phyloP scores from a whole-genome alignment of 2,888 invertebrate genomes.

The Augochlorella aurata region DNA sequence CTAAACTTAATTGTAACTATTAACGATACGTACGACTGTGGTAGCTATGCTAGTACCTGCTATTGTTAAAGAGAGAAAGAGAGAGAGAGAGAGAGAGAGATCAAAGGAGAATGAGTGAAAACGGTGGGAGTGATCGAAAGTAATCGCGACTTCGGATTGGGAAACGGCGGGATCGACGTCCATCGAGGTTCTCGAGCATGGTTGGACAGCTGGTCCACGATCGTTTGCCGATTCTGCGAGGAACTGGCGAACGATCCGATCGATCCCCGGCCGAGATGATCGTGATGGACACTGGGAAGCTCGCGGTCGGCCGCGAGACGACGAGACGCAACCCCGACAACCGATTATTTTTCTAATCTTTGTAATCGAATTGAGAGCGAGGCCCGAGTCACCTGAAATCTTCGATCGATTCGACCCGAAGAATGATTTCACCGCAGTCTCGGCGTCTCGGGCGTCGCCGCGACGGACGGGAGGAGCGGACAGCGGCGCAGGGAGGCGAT shows the following conservation, averaged over 20 bases:
- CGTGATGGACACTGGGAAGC: neutral
- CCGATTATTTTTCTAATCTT: conserved; percentile 63
- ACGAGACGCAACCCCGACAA: conserved; percentile 11
- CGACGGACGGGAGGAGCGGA: neutral
- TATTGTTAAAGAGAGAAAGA: conserved; percentile 78
- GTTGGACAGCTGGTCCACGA: neutral
- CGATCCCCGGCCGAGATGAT: neutral
- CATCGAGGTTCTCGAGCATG: neutral
- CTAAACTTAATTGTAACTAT: conserved; percentile 80
- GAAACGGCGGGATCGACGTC: conserved; percentile 1
- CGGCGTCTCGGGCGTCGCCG: conserved; percentile 7
- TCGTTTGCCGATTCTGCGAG: neutral
- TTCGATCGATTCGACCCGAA: conserved; percentile 18
- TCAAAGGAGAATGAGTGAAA: conserved; percentile 31
- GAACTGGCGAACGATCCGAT: neutral
- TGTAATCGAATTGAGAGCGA: conserved; percentile 44
- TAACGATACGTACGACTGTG: conserved; percentile 83
- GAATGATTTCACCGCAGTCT: neutral
- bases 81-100: conserved; percentile 31
- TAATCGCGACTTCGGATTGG: conserved; percentile 19
- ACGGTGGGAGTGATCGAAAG: conserved; percentile 20
- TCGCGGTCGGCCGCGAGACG: conserved; percentile 27
- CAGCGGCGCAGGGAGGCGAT: neutral
- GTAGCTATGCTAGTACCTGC: conserved; percentile 83
- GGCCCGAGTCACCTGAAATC: conserved; percentile 11